Base-by-base conservation (phyloP, 2,888 invertebrate genomes). In the Rhingia campestris region DNA sequence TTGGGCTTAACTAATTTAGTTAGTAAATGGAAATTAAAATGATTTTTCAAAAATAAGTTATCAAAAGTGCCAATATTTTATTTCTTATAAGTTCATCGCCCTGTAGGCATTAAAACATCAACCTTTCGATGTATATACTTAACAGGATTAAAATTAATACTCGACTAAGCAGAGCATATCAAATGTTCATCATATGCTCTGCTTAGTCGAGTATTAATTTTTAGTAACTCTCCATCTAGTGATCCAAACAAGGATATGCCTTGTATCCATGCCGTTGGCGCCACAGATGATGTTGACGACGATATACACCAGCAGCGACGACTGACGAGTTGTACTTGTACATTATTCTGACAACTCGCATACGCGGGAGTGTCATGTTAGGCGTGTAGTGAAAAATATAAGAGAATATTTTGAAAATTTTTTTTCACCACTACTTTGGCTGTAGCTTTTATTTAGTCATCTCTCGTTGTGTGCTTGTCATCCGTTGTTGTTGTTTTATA, bases 191-290 rank as follows among this genome's bases (percentile, higher is more conserved):
- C 45, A 33, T 14, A 54, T 67, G 43, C 54, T 30, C n/a, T 35
- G 45, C 33, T 45, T 35, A 9, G 43, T n/a, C 45, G 47, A 12
- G 56, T 69, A 69, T 58, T 58, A 56, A 56, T 56, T 69, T 56
- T 47, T 47, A 69, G 39, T 69, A 56, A 69, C 22, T 12, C 47
- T 35, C 37, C 14, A 37, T 49, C 14, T 37, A 49, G 47, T 10
- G 63, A 33, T 37, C 30, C 47, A n/a, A 56, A 9, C 43, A 6
- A 14, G 41, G 4, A 14, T 39, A 2, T 4, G 10, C 35, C 10
- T 6, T 4, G 5, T 35, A 30, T 9, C 10, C 30, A 45, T 12
- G 14, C 67, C 45, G 10, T 45, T 45, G n/a, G 45, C 54, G 35
- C 56, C 35, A 7, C 22, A 5, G 12, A 54, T n/a, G 35, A 56